Conservation (phyloP, 2,888 invertebrate genomes). For the Chouioia cunea region DNA sequence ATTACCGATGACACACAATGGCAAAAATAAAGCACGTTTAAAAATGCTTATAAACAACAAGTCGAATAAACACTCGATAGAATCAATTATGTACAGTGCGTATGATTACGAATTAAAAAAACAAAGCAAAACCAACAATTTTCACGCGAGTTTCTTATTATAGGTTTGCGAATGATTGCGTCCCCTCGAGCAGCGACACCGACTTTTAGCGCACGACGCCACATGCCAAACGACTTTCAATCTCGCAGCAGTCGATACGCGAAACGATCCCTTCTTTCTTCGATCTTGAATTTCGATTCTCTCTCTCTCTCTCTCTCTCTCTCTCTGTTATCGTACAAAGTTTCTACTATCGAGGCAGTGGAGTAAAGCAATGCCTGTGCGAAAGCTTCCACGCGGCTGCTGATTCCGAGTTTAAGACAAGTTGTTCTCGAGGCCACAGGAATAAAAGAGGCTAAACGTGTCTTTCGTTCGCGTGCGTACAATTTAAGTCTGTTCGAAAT, state of each 20-base stretch:
- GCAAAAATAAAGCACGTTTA: conserved; percentile 14
- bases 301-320: no score
- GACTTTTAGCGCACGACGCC: background rate
- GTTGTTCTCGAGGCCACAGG: no score
- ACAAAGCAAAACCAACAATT: background rate
- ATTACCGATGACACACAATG: conserved; percentile 42
- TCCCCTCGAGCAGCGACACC: conserved; percentile 23
- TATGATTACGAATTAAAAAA: conserved; percentile 46
- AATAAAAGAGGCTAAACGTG: no score
- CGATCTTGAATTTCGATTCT: background rate
- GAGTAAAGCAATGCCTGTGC: no score
- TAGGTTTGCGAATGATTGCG: conserved; percentile 29
- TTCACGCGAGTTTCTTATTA: conserved; percentile 41
- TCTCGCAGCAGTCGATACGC: background rate
- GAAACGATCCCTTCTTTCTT: background rate
- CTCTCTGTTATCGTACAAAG: no score
- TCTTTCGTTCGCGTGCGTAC: no score
- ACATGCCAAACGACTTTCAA: background rate
- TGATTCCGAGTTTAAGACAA: no score
- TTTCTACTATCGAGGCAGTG: no score
- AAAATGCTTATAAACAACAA: conserved; percentile 16
- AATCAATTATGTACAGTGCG: conserved; percentile 57
- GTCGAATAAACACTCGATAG: conserved; percentile 51
- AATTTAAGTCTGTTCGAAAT: no score
- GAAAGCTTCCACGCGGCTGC: no score